phyloP scores from a whole-genome alignment of 2,113 vertebrate species.

The Microcebus tavaratra region DNA sequence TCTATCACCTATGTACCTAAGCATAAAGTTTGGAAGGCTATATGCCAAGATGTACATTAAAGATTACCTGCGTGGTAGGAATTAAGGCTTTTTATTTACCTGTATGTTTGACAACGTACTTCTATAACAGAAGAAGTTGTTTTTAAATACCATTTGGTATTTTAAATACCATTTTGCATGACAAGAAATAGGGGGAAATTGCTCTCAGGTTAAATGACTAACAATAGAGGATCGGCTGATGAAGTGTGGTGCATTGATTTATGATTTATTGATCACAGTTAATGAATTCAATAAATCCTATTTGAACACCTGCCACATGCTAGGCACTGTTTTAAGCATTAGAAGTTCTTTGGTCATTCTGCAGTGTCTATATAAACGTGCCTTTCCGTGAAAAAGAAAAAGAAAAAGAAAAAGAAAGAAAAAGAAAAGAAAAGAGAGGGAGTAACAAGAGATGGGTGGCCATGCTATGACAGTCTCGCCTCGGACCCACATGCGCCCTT shows the following conservation, averaged over 20 bases:
- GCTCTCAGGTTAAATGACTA: background rate
- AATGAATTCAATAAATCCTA: rapidly evolving
- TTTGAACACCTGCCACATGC: rapidly evolving
- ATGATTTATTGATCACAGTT: background rate
- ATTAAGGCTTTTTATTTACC: background rate
- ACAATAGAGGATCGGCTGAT: background rate
- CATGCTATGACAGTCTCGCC: rapidly evolving
- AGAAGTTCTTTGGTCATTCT: background rate
- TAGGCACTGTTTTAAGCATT: background rate
- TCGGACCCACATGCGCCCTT: background rate
- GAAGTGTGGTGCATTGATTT: background rate
- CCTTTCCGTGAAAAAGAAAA: background rate
- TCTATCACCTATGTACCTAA: background rate
- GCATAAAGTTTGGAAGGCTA: background rate
- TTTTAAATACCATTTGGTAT: background rate
- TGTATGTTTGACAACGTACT: background rate
- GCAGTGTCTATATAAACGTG: background rate
- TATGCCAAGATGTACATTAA: background rate
- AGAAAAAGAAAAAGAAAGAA: too few relatives aligned
- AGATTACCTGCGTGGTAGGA: background rate
- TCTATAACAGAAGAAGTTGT: background rate
- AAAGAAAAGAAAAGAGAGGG: background rate
- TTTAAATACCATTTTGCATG: background rate
- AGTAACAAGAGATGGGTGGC: too few relatives aligned
- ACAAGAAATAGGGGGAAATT: background rate